Conservation (phyloP, 2,888 invertebrate species). For the Oscheius sp. region DNA sequence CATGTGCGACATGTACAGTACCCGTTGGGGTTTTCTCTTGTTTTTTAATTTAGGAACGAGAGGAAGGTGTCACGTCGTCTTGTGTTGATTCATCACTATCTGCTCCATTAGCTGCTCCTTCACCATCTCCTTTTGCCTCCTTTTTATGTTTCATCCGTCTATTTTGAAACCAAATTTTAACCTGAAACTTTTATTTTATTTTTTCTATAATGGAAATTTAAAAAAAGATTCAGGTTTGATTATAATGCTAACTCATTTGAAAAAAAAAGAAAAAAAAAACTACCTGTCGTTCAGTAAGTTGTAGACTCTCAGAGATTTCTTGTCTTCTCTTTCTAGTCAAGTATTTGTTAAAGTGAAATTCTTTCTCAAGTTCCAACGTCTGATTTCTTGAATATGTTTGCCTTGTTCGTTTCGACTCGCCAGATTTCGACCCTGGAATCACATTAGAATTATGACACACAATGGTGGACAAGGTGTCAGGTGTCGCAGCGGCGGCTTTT, state of each 20-base stretch:
- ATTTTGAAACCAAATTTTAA: slow-evolving; percentile 70
- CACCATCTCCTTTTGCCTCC: slow-evolving; percentile 60
- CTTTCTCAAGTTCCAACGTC: slow-evolving; percentile 69
- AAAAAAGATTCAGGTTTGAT: too few relatives aligned
- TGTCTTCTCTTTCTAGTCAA: slow-evolving; percentile 66
- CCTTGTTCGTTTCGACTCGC: slow-evolving; percentile 54
- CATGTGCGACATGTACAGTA: slow-evolving; percentile 24
- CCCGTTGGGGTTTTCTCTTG: slow-evolving; percentile 4
- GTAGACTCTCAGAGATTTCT: slow-evolving; percentile 65
- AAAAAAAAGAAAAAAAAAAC: not conserved
- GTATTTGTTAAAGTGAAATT: slow-evolving; percentile 69
- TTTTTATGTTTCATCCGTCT: slow-evolving; percentile 69
- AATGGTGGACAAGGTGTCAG: slow-evolving; percentile 14
- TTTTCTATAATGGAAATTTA: too few relatives aligned
- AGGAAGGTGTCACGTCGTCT: slow-evolving; percentile 34
- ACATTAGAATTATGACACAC: not conserved
- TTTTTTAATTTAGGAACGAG: not conserved
- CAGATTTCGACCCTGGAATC: slow-evolving; percentile 30
- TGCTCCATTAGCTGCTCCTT: slow-evolving; percentile 36
- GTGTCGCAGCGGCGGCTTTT: slow-evolving; percentile 27
- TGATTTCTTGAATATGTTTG: slow-evolving; percentile 68
- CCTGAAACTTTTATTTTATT: slow-evolving; percentile 36
- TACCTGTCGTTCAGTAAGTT: slow-evolving; percentile 68
- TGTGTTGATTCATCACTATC: slow-evolving; percentile 57
- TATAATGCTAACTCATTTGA: not conserved